Evolutionary conservation across 2,797 vertebrate genomes (phyloP), one percentile per base, ranked within the genome.

Genomic region (Lepilemur ruficaudatus): DNA sequence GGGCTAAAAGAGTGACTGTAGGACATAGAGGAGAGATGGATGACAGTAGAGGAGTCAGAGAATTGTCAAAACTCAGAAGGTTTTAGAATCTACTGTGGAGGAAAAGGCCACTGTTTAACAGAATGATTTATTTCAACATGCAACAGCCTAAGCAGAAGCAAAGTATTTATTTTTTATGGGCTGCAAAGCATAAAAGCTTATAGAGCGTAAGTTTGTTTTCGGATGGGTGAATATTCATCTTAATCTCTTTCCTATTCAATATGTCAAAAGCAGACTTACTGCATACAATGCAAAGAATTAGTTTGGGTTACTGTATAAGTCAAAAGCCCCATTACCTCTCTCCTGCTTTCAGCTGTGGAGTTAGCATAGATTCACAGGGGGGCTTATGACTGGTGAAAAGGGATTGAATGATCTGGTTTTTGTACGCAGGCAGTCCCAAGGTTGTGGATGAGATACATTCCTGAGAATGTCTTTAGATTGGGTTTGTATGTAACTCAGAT

Each of bases 211-310:
- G 30, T 96, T 97, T 95, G 91, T 93, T 94, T 96, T 96, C 95
- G 95, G 86, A 86, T 94, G 96, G 75, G 78, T 94, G 95, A 96
- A 96, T 95, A 80, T 94, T 97, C 90, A 70, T 92, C 97, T 92
- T 93, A 95, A 84, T 97, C 93, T 97, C 48, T 76, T 38, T 93
- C 50, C 90, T 93, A n/a, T 79, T 97, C 89, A 92, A 0, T 96
- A 95, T 93, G 89, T 90, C 86, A 78, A 85, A 96, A 93, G 75
- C 72, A 88, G 69, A 79, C 93, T 96, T 93, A 75, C 70, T 73
- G 55, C 83, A 59, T 52, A 57, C 35, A 69, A n/a, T 70, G 75
- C 65, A 65, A 95, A 86, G 22, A 73, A 5, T 59, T 72, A 41
- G 57, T 82, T 25, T 46, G 61, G 35, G 35, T 91, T 88, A 30